Evolutionary conservation across 2,888 invertebrate genomes (phyloP).

Genomic region (Ichneumoninae sp.): DNA sequence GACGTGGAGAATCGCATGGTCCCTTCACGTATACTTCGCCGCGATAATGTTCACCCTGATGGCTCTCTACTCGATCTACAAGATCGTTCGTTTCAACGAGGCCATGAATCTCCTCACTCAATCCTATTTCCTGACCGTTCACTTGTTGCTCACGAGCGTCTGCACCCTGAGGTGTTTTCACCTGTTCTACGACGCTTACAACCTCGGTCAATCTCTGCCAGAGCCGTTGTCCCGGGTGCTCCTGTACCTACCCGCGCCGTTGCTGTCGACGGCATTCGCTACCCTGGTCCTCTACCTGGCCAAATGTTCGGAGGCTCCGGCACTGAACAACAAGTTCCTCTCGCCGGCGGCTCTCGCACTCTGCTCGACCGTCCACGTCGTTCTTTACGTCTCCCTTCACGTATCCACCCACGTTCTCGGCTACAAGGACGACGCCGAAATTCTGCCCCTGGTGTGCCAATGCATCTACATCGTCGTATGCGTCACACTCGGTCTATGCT

Average conservation of each 20-base stretch:
- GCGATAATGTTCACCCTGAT: constrained; percentile 94
- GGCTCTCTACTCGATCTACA: constrained; percentile 93
- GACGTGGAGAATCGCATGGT: constrained; percentile 95
- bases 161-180: constrained; percentile 94
- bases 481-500: constrained; percentile 92
- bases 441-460: constrained; percentile 92
- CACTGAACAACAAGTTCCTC: constrained; percentile 89
- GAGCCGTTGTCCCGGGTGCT: constrained; percentile 92
- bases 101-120: constrained; percentile 94
- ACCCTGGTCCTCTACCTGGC: constrained; percentile 94
- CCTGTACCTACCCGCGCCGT: constrained; percentile 93
- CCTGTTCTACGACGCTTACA: constrained; percentile 96
- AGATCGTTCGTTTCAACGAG: constrained; percentile 94
- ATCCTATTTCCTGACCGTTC: constrained; percentile 94
- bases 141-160: constrained; percentile 92
- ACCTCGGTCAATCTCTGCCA: constrained; percentile 92
- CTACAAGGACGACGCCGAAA: constrained; percentile 84
- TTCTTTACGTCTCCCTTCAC: constrained; percentile 93
- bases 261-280: constrained; percentile 95
- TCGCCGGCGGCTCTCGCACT: constrained; percentile 92
- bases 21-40: constrained; percentile 94
- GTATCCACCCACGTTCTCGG: constrained; percentile 85
- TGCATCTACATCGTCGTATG: constrained; percentile 94
- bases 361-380: constrained; percentile 91
- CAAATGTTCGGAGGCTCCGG: constrained; percentile 91